A percentile compares a stretch with the other conserved stretches of the same genome.
phyloP scores from a whole-genome alignment of 2,113 vertebrate species.

The Bothrops jararaca region DNA sequence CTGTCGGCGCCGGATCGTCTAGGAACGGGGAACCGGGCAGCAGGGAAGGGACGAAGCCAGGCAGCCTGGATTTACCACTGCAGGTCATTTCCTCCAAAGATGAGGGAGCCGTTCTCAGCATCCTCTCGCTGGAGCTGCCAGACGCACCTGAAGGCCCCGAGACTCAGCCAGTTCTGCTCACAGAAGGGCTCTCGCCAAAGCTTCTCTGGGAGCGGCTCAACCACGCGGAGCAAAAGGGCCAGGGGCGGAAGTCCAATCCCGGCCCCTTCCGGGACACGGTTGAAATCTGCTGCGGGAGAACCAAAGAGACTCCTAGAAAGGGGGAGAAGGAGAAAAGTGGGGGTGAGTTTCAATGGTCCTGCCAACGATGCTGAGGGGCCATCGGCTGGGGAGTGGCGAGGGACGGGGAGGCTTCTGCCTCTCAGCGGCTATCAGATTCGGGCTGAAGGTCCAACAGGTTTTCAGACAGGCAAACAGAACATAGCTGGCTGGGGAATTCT shows the following conservation, averaged over 20 bases:
- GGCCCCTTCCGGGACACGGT: conserved; percentile 81
- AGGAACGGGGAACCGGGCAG: no score
- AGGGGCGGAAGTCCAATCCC: rapidly evolving
- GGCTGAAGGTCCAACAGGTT: background rate
- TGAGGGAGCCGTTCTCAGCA: background rate
- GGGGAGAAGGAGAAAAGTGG: no score
- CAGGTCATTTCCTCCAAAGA: conserved; percentile 67
- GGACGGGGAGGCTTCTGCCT: no score
- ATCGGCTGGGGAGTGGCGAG: rapidly evolving
- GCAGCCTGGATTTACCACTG: conserved; percentile 75
- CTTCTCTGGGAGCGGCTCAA: conserved; percentile 67
- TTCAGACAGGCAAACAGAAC: no score
- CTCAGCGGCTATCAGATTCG: no score
- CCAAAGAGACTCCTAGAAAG: conserved; percentile 78
- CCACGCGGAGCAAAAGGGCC: conserved; percentile 68
- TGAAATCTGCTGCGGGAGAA: conserved; percentile 72
- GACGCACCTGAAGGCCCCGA: background rate
- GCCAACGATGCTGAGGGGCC: no score
- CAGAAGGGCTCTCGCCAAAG: conserved; percentile 84
- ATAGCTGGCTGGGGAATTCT: background rate
- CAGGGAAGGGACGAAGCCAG: background rate
- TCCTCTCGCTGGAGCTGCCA: background rate
- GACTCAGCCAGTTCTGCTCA: conserved; percentile 78
- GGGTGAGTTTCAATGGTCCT: background rate
- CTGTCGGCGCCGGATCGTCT: background rate